Conservation (phyloP, 2,797 vertebrate species). For the Leptatherina wallacei region DNA sequence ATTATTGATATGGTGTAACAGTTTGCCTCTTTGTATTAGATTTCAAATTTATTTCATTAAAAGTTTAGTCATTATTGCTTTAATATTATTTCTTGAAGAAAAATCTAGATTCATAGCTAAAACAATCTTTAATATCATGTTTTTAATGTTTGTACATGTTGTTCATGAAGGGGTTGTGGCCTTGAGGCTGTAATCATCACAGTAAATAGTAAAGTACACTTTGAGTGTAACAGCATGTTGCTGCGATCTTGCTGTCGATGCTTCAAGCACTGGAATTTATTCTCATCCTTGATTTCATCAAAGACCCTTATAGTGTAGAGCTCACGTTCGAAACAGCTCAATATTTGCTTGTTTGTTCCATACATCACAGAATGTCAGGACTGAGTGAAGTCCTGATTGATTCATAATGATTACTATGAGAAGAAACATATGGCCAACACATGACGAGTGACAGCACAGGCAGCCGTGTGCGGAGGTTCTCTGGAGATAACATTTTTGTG, state of each 20-base stretch:
- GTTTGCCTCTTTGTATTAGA: no score
- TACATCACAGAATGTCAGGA: neutral
- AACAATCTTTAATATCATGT: no score
- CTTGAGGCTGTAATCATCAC: no score
- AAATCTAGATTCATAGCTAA: no score
- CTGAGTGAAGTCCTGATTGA: constrained; percentile 1
- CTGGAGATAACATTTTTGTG: constrained; percentile 15
- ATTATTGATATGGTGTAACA: no score
- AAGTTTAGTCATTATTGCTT: no score
- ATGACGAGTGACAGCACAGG: neutral
- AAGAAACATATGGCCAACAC: neutral
- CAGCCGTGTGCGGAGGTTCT: constrained; percentile 1
- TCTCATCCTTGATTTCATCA: neutral
- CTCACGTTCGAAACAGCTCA: neutral
- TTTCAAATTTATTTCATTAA: no score
- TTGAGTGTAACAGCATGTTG: no score
- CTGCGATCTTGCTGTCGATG: neutral
- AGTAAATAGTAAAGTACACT: no score
- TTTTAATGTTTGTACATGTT: no score
- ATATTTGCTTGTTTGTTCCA: constrained; percentile 4
- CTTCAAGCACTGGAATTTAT: neutral
- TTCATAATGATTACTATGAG: neutral
- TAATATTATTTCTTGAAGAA: no score
- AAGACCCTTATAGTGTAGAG: neutral
- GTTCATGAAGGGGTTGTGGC: no score